Evolutionary conservation across 2,113 vertebrate species (phyloP).

Genomic region (Hyperoodon ampullatus): DNA sequence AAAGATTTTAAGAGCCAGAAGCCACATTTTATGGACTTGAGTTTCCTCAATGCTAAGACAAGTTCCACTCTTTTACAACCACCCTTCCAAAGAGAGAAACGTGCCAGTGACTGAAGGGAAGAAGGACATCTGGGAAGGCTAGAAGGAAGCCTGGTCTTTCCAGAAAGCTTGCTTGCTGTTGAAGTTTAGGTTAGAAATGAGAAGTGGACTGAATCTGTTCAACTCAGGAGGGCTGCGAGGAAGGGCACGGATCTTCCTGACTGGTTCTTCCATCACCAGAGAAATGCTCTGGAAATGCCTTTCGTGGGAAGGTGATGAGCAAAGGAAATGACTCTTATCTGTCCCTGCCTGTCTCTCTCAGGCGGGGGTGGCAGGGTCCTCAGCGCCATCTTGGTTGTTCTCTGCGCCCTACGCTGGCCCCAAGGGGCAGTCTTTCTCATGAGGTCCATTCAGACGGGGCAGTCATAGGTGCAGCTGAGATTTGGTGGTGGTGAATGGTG

Average conservation of each 20-base stretch:
- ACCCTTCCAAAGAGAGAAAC: neutral
- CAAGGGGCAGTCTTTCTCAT: neutral
- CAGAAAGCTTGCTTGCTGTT: neutral
- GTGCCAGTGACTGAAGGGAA: neutral
- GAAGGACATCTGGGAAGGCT: neutral
- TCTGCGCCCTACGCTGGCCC: neutral
- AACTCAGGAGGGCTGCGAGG: neutral
- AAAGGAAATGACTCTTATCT: neutral
- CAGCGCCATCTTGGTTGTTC: neutral
- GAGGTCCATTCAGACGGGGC: neutral
- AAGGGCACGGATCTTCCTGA: neutral
- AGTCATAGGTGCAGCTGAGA: neutral
- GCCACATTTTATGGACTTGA: neutral
- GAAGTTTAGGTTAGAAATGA: neutral
- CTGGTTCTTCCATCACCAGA: neutral
- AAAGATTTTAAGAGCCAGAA: neutral
- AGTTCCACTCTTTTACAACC: neutral
- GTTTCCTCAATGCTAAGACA: neutral
- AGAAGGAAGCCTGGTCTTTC: neutral
- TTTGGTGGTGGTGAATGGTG: fast-evolving
- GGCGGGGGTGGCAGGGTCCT: no score
- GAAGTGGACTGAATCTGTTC: neutral
- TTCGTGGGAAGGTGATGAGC: neutral
- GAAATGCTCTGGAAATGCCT: neutral
- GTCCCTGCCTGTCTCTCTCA: neutral